Evolutionary conservation across 2,888 invertebrate genomes (phyloP).

Genomic region (Hecatera dysodea): DNA sequence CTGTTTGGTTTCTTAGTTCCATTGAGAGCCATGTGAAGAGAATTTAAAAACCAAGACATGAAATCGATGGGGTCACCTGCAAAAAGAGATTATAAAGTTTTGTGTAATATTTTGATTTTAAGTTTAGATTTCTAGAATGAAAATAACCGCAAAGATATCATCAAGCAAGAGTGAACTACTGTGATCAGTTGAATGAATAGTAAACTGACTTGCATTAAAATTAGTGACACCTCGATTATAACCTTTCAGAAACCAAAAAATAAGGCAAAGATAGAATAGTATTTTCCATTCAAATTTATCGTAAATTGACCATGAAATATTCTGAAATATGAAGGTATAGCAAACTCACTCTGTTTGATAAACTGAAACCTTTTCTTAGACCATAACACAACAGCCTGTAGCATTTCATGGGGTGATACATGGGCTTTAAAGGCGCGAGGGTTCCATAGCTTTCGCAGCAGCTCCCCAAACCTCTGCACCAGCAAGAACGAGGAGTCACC

Average conservation of each 20-base stretch:
- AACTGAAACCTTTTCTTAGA: slow-evolving; percentile 99
- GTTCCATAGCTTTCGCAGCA: slow-evolving; percentile 99
- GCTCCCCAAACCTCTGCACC: slow-evolving; percentile 98
- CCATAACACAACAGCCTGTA: slow-evolving; percentile 99
- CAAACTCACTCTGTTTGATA: slow-evolving; percentile 96
- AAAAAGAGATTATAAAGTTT: slow-evolving; percentile 43
- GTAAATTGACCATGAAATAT: not conserved
- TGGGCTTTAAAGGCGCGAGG: slow-evolving; percentile 99
- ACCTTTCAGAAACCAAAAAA: too few relatives aligned
- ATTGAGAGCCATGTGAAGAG: slow-evolving; percentile 97
- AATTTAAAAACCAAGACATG: slow-evolving; percentile 99
- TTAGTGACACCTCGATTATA: too few relatives aligned
- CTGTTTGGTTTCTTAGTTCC: slow-evolving; percentile 97
- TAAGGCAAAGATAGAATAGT: too few relatives aligned
- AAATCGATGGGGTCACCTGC: slow-evolving; percentile 99
- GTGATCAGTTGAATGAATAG: too few relatives aligned
- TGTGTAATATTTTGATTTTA: too few relatives aligned
- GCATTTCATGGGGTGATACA: slow-evolving; percentile 99
- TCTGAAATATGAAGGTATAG: not conserved
- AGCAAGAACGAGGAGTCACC: slow-evolving; percentile 98
- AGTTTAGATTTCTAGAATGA: too few relatives aligned
- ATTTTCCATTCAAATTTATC: not conserved
- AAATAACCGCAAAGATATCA: too few relatives aligned
- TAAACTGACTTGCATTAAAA: too few relatives aligned
- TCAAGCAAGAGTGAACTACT: too few relatives aligned